Base-by-base conservation (phyloP, 2,888 invertebrate genomes). In the Drosophila testacea region DNA sequence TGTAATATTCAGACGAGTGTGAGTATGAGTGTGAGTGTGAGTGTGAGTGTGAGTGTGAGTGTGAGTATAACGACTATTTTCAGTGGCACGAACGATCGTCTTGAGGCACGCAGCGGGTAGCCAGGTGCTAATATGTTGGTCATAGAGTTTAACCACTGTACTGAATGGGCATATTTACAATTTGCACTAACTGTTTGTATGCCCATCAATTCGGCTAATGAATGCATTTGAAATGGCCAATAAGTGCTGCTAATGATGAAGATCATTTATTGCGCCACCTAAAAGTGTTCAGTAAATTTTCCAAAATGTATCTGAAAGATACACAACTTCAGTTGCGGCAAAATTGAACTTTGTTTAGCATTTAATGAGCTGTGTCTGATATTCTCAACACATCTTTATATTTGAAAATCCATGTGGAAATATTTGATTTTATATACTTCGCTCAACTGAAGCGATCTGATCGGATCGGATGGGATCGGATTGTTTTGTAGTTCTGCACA, bases 341-440 rank as follows among this genome's bases (percentile, higher is more conserved):
- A 22, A 22, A 22, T 2, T 22, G 22, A 59, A 50, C 50, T n/a
- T 36, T 65, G 69, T 65, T 65, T 44, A 36, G 63, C 52, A 70
- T 69, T 83, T 80, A 79, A 85, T 78, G 85, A 78, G 77, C 85
- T 72, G 83, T 60, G 44, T 56, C 55, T 62, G 83, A 82, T 66
- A 80, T 80, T 59, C 56, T 50, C 77, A 61, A 42, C 51, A 63
- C 47, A 57, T 46, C 44, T 69, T 68, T 68, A 22, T 22, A 77
- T 81, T 66, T 69, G 67, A 62, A 71, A 72, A 82, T 77, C 72
- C 60, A 64, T 84, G 84, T 84, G 87, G 74, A 84, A 82, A 84
- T 82, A 87, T 84, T 84, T 84, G 68, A 87, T 82, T 82, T 84
- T 69, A 87, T 84, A 84, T 84, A 81, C 80, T 86, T 74, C 73